Conservation (phyloP, 2,888 invertebrate species). For the Erynnis tages region DNA sequence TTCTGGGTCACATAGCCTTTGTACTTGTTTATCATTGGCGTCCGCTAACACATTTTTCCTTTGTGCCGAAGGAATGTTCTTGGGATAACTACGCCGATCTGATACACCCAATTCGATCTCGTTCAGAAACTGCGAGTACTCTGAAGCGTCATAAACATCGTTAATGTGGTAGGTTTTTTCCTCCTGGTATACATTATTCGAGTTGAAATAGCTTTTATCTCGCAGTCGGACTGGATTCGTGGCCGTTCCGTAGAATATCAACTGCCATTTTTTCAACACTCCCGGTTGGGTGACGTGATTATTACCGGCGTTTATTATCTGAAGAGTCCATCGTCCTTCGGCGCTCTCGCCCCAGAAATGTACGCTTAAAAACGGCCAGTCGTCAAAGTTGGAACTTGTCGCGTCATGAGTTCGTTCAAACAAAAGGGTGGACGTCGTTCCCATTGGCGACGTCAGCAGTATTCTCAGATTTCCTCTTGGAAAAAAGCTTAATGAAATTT, state of each 20-base stretch:
- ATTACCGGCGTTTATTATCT: conserved; percentile 88
- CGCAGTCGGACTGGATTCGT: conserved; percentile 90
- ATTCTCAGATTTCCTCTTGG: conserved; percentile 96
- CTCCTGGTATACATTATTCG: conserved; percentile 66
- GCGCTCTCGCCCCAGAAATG: conserved; percentile 99
- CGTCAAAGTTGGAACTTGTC: conserved; percentile 95
- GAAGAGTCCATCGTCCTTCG: conserved; percentile 93
- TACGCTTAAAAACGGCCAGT: conserved; percentile 99
- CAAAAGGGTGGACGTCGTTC: conserved; percentile 94
- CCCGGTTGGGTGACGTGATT: conserved; percentile 92
- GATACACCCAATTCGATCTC: conserved; percentile 76
- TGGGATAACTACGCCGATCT: conserved; percentile 85
- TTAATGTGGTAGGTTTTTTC: conserved; percentile 83
- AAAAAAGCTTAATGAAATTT: conserved; percentile 94
- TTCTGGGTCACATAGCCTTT: conserved; percentile 90
- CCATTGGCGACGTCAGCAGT: conserved; percentile 94
- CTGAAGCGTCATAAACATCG: conserved; percentile 82
- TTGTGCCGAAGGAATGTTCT: conserved; percentile 84
- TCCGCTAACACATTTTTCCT: conserved; percentile 83
- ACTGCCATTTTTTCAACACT: conserved; percentile 95
- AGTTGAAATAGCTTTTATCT: conserved; percentile 76
- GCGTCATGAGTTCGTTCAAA: conserved; percentile 96
- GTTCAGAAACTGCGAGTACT: conserved; percentile 80
- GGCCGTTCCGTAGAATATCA: conserved; percentile 97
- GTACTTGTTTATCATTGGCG: conserved; percentile 82